These are phyloP conservation scores for Ernsta delagoae DNA, from an alignment of 2,888 invertebrate species.

Conservation along the genomic window DNA sequence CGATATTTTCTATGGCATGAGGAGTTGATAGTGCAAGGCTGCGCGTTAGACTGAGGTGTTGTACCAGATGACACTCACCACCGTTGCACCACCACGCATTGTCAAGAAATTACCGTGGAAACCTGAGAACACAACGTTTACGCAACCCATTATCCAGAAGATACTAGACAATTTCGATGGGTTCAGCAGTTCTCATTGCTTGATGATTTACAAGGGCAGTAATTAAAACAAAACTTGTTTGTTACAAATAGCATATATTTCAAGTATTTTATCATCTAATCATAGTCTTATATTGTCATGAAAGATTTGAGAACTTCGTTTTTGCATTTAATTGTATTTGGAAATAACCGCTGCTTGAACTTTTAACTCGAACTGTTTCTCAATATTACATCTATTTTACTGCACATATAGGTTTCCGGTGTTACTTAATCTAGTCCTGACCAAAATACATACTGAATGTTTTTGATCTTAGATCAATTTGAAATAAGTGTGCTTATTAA, in stretches of 20 bases:
- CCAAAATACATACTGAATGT: slow-evolving; percentile 36
- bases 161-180: slow-evolving; percentile 66
- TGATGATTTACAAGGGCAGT: slow-evolving; percentile 46
- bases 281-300: not conserved
- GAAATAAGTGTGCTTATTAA: slow-evolving; percentile 23
- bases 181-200: slow-evolving; percentile 56
- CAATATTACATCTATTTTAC: slow-evolving; percentile 23
- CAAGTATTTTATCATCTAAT: slow-evolving; percentile 17
- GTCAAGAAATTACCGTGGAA: slow-evolving; percentile 78
- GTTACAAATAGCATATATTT: slow-evolving; percentile 8
- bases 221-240: slow-evolving; percentile 16
- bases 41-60: slow-evolving; percentile 70
- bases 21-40: slow-evolving; percentile 70
- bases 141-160: slow-evolving; percentile 77
- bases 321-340: not conserved
- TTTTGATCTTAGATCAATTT: slow-evolving; percentile 35
- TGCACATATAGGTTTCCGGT: slow-evolving; percentile 27
- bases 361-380: slow-evolving; percentile 25
- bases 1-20: slow-evolving; percentile 50
- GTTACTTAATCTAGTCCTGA: slow-evolving; percentile 28
- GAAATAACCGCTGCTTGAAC: slow-evolving; percentile 12
- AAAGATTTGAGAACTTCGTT: not conserved
- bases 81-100: slow-evolving; percentile 79
- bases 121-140: slow-evolving; percentile 66
- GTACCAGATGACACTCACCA: slow-evolving; percentile 59